Percentiles rank a stretch among this genome's conserved stretches.
Evolutionary conservation across 37 sponge, comb jelly and placozoan genomes (phyloP).

Genomic region (Mnemiopsis leidyi): DNA sequence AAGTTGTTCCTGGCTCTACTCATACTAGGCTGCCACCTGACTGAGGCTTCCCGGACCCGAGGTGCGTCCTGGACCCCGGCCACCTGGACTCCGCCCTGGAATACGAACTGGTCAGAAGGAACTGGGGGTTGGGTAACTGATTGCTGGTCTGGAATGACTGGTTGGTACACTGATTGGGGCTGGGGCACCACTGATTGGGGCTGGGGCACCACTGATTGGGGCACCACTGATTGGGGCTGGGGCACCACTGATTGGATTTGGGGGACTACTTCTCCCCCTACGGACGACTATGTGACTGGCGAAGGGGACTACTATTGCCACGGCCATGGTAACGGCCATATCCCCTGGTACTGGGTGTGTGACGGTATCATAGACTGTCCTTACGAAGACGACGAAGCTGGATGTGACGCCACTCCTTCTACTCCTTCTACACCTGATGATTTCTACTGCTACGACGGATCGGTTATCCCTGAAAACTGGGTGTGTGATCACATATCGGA

Average conservation of each 20-base stretch:
- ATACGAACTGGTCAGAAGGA: no score
- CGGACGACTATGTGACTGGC: background rate
- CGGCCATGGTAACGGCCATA: background rate
- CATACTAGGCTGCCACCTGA: no score
- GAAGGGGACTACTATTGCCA: background rate
- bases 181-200: background rate
- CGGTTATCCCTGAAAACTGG: background rate
- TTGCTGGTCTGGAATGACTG: background rate
- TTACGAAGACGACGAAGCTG: background rate
- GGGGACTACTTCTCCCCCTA: background rate
- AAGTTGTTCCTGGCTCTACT: no score
- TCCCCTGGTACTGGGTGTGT: background rate
- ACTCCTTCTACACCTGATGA: background rate
- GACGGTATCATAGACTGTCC: background rate
- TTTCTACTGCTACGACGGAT: background rate
- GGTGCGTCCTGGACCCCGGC: no score
- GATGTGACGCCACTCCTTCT: background rate
- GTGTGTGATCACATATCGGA: background rate
- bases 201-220: background rate
- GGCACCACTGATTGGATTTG: background rate
- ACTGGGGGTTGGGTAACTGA: background rate
- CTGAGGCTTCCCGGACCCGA: no score
- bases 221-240: background rate
- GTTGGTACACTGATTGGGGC: background rate
- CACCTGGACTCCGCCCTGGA: no score